phyloP scores from a whole-genome alignment of 30 jellyfish, hydroid and myxozoan genomes.

The Catostylus mosaicus region DNA sequence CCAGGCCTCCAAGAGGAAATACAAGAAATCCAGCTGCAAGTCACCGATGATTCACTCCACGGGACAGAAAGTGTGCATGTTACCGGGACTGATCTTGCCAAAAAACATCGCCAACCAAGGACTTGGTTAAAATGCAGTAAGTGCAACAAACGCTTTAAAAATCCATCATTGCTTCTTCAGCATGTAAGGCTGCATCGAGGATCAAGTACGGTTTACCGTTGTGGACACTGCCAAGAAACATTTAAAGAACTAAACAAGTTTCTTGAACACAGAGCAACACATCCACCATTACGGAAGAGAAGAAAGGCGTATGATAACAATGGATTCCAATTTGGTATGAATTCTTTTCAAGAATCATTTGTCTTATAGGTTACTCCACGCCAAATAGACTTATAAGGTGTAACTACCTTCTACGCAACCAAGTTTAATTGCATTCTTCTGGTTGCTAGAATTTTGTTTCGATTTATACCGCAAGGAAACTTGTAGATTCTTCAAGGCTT shows the following conservation, averaged over 20 bases:
- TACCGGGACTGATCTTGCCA: conserved; percentile 25
- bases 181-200: conserved; percentile 70
- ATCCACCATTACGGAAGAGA: conserved; percentile 63
- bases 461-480: no score
- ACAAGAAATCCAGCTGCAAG: conserved; percentile 50
- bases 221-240: conserved; percentile 63
- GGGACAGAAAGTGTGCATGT: conserved; percentile 17
- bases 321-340: conserved; percentile 60
- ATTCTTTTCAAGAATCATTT: neutral
- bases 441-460: no score
- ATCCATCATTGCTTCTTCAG: conserved; percentile 60
- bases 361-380: no score
- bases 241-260: conserved; percentile 53
- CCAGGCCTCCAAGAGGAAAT: conserved; percentile 64
- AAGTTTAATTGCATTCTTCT: no score
- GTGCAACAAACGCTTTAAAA: conserved; percentile 62
- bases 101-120: conserved; percentile 31
- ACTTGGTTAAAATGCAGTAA: conserved; percentile 53
- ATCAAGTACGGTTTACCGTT: conserved; percentile 58
- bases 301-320: conserved; percentile 35
- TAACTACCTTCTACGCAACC: no score
- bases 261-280: conserved; percentile 59
- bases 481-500: no score
- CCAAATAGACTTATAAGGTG: no score
- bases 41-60: conserved; percentile 21